phyloP scores from a whole-genome alignment of 2,888 invertebrate genomes.

The Chydorus sphaericus region DNA sequence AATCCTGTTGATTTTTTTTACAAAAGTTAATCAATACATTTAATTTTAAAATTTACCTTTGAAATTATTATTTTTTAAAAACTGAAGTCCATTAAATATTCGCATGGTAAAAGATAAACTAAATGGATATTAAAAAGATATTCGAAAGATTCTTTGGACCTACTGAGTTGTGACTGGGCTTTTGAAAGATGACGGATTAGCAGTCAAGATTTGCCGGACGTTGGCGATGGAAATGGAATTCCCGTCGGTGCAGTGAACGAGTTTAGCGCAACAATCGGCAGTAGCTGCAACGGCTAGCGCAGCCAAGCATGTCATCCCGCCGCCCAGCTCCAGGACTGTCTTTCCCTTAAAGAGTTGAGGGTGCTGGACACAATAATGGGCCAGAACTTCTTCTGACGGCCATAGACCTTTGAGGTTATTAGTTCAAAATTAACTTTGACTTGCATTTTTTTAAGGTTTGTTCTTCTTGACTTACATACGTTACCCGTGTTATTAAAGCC shows the following conservation, averaged over 20 bases:
- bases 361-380: constrained; percentile 49
- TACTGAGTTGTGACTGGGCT: not conserved
- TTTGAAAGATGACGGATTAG: constrained; percentile 33
- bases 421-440: not conserved
- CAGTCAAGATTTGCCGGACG: constrained; percentile 46
- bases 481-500: constrained; percentile 73
- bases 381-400: constrained; percentile 62
- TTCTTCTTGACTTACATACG: constrained; percentile 35
- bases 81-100: no score
- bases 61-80: not conserved
- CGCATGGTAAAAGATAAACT: no score
- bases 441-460: not conserved
- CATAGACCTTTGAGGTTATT: constrained; percentile 36
- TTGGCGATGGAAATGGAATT: constrained; percentile 60
- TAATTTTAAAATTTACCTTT: no score
- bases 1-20: no score
- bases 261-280: constrained; percentile 37
- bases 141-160: not conserved
- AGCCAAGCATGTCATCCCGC: constrained; percentile 70
- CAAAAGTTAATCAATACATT: no score
- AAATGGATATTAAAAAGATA: not conserved
- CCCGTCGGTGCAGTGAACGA: constrained; percentile 59
- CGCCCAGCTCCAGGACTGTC: constrained; percentile 59
- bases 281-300: constrained; percentile 56
- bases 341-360: constrained; percentile 46